These are phyloP conservation scores for Cotesia congregata DNA, from an alignment of 2,888 invertebrate genomes.

Conservation along the genomic window DNA sequence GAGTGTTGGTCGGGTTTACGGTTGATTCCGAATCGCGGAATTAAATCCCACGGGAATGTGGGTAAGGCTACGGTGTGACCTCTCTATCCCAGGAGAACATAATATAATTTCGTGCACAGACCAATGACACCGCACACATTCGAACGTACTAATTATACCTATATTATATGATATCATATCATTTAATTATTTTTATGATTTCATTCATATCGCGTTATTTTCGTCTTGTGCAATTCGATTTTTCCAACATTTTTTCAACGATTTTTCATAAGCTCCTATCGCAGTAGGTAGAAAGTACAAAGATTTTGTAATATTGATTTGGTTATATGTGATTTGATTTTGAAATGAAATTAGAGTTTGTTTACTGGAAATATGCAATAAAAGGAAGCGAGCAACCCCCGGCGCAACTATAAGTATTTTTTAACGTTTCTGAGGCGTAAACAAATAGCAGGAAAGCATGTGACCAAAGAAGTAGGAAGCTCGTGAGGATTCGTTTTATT, in stretches of 20 bases:
- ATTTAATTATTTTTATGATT: constrained; percentile 32
- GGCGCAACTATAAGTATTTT: constrained; percentile 49
- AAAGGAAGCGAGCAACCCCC: neutral
- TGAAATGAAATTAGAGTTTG: neutral
- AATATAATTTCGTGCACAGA: constrained; percentile 39
- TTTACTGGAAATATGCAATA: neutral
- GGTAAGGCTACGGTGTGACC: constrained; percentile 69
- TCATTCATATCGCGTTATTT: neutral
- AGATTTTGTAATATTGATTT: no score
- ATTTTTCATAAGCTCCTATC: no score
- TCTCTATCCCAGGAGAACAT: constrained; percentile 69
- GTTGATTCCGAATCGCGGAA: constrained; percentile 33
- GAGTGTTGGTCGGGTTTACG: neutral
- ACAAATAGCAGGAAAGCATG: constrained; percentile 68
- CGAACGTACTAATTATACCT: constrained; percentile 24
- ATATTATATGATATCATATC: constrained; percentile 34
- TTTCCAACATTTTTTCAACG: no score
- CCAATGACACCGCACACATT: constrained; percentile 42
- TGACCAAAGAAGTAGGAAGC: constrained; percentile 34
- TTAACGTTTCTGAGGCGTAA: constrained; percentile 65
- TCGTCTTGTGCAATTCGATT: neutral
- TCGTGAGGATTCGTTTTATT: constrained; percentile 13
- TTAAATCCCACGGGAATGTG: constrained; percentile 66
- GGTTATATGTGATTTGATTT: no score
- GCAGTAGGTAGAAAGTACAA: no score